These are phyloP conservation scores for Sciurus vulgaris DNA, from an alignment of 2,797 vertebrate species.

Conservation along the genomic window DNA sequence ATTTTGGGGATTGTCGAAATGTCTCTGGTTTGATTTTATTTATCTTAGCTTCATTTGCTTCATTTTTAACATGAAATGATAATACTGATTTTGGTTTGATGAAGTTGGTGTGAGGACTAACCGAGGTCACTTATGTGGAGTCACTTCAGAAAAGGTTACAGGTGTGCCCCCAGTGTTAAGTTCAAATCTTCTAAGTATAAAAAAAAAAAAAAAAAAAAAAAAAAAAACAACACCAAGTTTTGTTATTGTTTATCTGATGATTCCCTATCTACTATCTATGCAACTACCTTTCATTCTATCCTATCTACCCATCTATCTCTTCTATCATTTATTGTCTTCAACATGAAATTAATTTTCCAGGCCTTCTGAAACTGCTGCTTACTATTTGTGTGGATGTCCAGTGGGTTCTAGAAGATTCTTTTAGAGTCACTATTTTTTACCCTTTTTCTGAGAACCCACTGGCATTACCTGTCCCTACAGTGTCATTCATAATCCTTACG, in stretches of 20 bases:
- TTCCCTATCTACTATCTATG: not conserved
- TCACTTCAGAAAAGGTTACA: conserved; percentile 32
- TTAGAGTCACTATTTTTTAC: not conserved
- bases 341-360: not conserved
- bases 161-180: not conserved
- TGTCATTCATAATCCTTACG: not conserved
- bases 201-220: not conserved
- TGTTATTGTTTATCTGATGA: not conserved
- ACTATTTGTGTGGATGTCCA: not conserved
- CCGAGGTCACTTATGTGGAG: not conserved
- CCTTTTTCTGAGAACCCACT: not conserved
- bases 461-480: too few relatives aligned
- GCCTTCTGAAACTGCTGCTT: not conserved
- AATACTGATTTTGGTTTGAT: not conserved
- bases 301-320: not conserved
- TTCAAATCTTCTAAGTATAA: conserved; percentile 6
- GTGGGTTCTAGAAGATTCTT: not conserved
- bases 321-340: not conserved
- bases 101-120: not conserved
- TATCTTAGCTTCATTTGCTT: conserved; percentile 33
- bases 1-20: not conserved
- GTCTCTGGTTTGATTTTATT: conserved; percentile 41
- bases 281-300: too few relatives aligned
- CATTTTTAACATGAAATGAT: not conserved
- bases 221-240: too few relatives aligned